Percentiles rank a stretch among this genome's conserved stretches.
Evolutionary conservation across 23 tunicate genomes (phyloP).

Genomic region (Styela plicata): DNA sequence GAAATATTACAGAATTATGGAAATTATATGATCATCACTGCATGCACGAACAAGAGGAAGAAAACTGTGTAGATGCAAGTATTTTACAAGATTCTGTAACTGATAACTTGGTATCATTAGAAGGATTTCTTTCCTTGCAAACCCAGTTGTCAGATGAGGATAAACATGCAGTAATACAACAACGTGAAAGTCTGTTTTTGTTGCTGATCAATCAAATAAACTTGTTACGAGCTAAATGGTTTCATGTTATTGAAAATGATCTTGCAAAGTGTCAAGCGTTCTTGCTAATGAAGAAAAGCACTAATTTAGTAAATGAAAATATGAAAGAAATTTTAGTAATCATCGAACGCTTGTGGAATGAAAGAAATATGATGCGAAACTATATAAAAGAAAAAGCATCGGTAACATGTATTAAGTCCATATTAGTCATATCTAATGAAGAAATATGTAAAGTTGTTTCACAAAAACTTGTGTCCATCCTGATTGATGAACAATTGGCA

Average conservation of each 20-base stretch:
- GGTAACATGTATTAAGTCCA: slow-evolving; percentile 8
- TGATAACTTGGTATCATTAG: neutral
- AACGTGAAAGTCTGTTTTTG: slow-evolving; percentile 6
- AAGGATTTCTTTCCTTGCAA: neutral
- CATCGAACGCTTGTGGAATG: slow-evolving; percentile 8
- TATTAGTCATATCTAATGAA: neutral
- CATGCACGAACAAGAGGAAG: neutral
- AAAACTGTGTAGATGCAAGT: slow-evolving; percentile 9
- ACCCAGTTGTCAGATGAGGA: neutral
- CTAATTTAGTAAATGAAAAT: neutral
- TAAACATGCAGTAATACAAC: neutral
- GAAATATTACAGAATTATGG: slow-evolving; percentile 15
- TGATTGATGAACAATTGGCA: neutral
- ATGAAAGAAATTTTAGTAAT: neutral
- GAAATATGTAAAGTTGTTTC: neutral
- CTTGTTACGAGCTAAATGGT: slow-evolving; percentile 3
- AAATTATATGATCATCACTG: neutral
- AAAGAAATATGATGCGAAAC: neutral
- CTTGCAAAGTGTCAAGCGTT: neutral
- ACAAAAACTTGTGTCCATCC: neutral
- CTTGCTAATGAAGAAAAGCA: neutral
- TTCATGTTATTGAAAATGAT: slow-evolving; percentile 8
- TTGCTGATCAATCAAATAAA: slow-evolving; percentile 12
- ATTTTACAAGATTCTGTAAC: slow-evolving; percentile 23
- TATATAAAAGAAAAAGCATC: slow-evolving; percentile 4